phyloP scores from a whole-genome alignment of 2,888 invertebrate species.

The Theretra japonica region DNA sequence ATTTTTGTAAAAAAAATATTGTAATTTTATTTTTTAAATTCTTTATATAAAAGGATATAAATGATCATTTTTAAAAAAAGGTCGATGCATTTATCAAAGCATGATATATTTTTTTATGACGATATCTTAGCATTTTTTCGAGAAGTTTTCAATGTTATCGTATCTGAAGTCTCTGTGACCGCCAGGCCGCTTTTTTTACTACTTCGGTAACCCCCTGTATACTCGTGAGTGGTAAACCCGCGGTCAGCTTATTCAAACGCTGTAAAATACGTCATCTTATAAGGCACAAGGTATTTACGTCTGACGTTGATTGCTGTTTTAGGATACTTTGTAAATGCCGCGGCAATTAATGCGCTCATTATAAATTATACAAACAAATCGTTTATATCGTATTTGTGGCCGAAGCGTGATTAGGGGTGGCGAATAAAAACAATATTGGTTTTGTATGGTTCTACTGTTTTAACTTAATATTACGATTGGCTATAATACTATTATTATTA shows the following conservation, averaged over 20 bases:
- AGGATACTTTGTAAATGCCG: neutral
- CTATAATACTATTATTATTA: no score
- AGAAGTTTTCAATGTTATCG: no score
- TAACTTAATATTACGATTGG: no score
- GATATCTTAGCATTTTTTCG: no score
- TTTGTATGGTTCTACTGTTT: neutral
- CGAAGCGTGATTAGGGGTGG: neutral
- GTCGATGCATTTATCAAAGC: no score
- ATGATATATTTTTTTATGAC: no score
- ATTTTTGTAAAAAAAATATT: no score
- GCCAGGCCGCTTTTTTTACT: no score
- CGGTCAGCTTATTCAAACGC: neutral
- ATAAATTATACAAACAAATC: slow-evolving; percentile 7
- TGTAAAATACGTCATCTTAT: slow-evolving; percentile 12
- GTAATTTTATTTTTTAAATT: no score
- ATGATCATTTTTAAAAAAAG: no score
- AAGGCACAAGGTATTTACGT: slow-evolving; percentile 24
- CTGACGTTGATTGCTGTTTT: slow-evolving; percentile 18
- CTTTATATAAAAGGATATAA: no score
- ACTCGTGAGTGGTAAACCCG: neutral
- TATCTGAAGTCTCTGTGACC: no score
- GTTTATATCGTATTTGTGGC: neutral
- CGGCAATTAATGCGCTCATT: slow-evolving; percentile 1
- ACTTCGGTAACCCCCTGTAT: neutral
- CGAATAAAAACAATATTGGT: neutral